Conservation (phyloP, 2,888 invertebrate species). For the Bruchidius siliquastri region DNA sequence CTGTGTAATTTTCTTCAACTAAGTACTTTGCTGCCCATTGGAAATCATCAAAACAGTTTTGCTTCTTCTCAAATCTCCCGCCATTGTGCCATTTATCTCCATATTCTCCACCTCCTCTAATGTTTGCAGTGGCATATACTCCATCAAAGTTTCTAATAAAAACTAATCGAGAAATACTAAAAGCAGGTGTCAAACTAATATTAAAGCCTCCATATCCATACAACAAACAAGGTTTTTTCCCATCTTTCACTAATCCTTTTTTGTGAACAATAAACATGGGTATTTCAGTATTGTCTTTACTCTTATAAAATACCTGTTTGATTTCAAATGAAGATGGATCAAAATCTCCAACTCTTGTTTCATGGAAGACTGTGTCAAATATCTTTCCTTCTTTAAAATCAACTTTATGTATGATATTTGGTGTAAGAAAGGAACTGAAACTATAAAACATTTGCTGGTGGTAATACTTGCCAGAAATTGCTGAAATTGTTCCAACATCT, state of each 20-base stretch:
- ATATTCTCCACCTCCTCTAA: constrained; percentile 96
- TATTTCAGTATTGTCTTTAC: constrained; percentile 89
- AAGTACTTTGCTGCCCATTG: constrained; percentile 88
- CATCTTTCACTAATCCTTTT: constrained; percentile 62
- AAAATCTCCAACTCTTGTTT: constrained; percentile 81
- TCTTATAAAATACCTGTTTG: constrained; percentile 85
- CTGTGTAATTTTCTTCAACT: constrained; percentile 74
- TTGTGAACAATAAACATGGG: constrained; percentile 93
- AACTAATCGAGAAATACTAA: constrained; percentile 80
- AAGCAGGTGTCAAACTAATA: constrained; percentile 83
- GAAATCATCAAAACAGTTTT: constrained; percentile 97
- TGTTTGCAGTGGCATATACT: constrained; percentile 86
- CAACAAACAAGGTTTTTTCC: constrained; percentile 76
- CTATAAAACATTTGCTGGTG: constrained; percentile 89
- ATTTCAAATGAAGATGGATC: constrained; percentile 74
- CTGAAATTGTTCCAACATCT: constrained; percentile 81
- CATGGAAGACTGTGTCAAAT: constrained; percentile 58
- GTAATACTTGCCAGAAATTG: constrained; percentile 79
- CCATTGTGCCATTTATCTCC: constrained; percentile 96
- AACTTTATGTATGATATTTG: constrained; percentile 80
- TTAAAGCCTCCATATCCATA: constrained; percentile 99
- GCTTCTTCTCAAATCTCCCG: constrained; percentile 86
- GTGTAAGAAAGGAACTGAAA: constrained; percentile 90
- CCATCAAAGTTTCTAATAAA: constrained; percentile 89
- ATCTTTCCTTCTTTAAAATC: constrained; percentile 60